phyloP scores from a whole-genome alignment of 2,888 invertebrate species.

The Euphydryas editha region DNA sequence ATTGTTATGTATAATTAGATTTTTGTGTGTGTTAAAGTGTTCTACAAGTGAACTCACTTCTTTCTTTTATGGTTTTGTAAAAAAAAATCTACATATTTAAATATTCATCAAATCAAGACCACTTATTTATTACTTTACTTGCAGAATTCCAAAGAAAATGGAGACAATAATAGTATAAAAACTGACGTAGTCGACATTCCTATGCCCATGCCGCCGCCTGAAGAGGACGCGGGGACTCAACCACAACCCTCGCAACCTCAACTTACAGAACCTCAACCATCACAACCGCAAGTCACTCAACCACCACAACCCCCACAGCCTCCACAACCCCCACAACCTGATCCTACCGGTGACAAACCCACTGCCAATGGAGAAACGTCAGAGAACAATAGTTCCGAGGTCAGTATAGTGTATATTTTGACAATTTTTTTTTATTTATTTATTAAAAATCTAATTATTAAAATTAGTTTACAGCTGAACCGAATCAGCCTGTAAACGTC shows the following conservation, averaged over 20 bases:
- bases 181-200: slow-evolving; percentile 88
- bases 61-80: neutral
- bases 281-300: slow-evolving; percentile 41
- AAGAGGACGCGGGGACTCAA: slow-evolving; percentile 41
- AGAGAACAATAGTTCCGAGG: slow-evolving; percentile 45
- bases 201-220: slow-evolving; percentile 81
- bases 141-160: slow-evolving; percentile 72
- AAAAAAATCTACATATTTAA: no score
- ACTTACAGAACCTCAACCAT: slow-evolving; percentile 12
- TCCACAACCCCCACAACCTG: slow-evolving; percentile 18
- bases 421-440: no score
- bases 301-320: slow-evolving; percentile 54
- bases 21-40: no score
- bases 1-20: no score
- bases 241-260: slow-evolving; percentile 49
- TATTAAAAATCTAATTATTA: no score
- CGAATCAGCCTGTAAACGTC: no score
- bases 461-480: no score
- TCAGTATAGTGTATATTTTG: slow-evolving; percentile 10
- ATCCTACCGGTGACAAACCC: slow-evolving; percentile 25
- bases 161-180: slow-evolving; percentile 52
- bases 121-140: slow-evolving; percentile 17
- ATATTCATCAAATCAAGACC: no score
- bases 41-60: no score
- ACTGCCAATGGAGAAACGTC: slow-evolving; percentile 45